Conservation (phyloP, 1,140 invertebrate species). For the Papilio xuthus region DNA sequence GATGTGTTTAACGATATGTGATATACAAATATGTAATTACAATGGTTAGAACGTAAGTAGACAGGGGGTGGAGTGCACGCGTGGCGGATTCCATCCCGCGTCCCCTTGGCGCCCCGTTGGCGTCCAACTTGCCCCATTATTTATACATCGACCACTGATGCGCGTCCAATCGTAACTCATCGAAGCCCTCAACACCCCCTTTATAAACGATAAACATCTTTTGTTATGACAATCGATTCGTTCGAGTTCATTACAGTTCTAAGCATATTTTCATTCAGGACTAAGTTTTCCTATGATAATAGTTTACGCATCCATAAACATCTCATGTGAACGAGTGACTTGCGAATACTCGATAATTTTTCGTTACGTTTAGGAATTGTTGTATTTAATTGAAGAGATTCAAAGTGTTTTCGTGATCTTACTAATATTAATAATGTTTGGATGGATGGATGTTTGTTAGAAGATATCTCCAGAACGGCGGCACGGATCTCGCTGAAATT, state of each 20-base stretch:
- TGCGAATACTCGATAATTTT: neutral
- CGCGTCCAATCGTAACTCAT: conserved; percentile 29
- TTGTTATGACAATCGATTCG: conserved; percentile 28
- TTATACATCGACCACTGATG: conserved; percentile 46
- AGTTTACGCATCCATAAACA: neutral
- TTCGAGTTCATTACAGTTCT: conserved; percentile 30
- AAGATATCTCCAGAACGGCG: too few relatives aligned
- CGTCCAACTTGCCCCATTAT: conserved; percentile 54
- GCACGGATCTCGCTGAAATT: too few relatives aligned
- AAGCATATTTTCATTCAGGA: neutral
- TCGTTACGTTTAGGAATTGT: too few relatives aligned
- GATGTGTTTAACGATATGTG: conserved; percentile 43
- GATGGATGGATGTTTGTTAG: too few relatives aligned
- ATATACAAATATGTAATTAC: conserved; percentile 53
- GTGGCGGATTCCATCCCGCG: conserved; percentile 46
- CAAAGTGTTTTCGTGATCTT: too few relatives aligned
- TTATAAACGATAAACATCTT: conserved; percentile 36
- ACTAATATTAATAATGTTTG: too few relatives aligned
- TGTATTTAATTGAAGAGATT: too few relatives aligned
- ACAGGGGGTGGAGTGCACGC: conserved; percentile 39
- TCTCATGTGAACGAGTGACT: neutral
- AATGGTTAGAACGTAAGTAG: conserved; percentile 42
- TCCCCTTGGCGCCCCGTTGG: conserved; percentile 54
- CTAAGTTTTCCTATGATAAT: neutral
- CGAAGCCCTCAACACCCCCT: conserved; percentile 10